Base-by-base conservation (phyloP, 1,140 invertebrate species). In the Trichonephila clavipes region DNA sequence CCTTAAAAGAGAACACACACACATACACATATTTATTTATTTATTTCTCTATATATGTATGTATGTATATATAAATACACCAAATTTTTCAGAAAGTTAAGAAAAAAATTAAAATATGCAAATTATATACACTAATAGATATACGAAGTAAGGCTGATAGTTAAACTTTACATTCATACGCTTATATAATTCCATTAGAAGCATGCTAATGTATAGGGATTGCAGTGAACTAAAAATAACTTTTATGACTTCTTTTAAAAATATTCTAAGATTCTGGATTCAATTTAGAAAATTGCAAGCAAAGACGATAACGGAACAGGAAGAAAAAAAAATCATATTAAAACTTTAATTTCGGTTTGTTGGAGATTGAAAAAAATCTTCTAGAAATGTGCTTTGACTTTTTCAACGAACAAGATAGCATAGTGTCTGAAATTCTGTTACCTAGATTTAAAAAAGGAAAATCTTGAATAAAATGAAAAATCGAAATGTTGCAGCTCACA, bases 201-300 rank as follows among this genome's bases (percentile, higher is more conserved):
- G 24, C 28, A 34, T 77, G 72, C 72, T 40, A 77, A 77, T 77
- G 24, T 51, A 51, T 24, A 28, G 1, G 28, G 18, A 12, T 40
- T 77, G 34, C 6, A 77, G 28, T 0, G 34, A 19, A 77, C 28
- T 34, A 18, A 77, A 77, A 77, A 77, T 77, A 77, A 77, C 72
- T 77, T 77, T 77, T 77, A 77, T 77, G 72, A 77, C 72, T 77
- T 40, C 28, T 16, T 40, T 77, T 28, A 77, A 77, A 77, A 77
- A 28, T 34, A 40, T 77, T 28, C 72, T 34, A 40, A 77, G 69
- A 34, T 34, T 34, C 12, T 0, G 16, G 72, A 77, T 77, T 77
- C 72, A 77, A 77, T 77, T 77, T 77, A 77, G 72, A 77, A 77
- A 77, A 77, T 77, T 34, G 72, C 72, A 12, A 69, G 24, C n/a